Evolutionary conservation across 2,888 invertebrate genomes (phyloP), one percentile per base, ranked within the genome.

Genomic region (Hypena proboscidalis): DNA sequence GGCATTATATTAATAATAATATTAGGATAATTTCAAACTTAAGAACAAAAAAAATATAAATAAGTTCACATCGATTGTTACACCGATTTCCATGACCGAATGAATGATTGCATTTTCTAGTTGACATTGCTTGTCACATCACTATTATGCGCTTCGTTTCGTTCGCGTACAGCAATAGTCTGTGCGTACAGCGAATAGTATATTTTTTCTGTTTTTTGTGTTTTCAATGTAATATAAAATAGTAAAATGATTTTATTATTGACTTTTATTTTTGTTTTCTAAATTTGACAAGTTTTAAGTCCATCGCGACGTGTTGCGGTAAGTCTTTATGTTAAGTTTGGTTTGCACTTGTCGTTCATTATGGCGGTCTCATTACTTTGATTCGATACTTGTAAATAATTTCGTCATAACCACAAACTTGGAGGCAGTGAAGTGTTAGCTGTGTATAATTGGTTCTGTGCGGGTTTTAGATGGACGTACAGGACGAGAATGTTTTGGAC

Each of bases 401-500:
- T 80, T 80, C 67, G 60, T 71, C 70, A 65, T 70, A 64, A 62
- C 67, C 58, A 64, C 49, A 57, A 56, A 51, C 43, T 32, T 36
- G 36, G 29, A n/a, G 22, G 31, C 6, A 22, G 40, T 39, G 38
- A 27, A 32, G 41, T 53, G 38, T 51, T 42, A 40, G 9, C 32
- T 15, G 47, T 22, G 26, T 49, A 26, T 33, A 40, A 49, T 54
- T 41, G 2, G 21, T 25, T 27, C 22, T 43, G 41, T 53, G 30
- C 42, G 29, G 62, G 42, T 81, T 85, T 58, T 82, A 90, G 90
- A 90, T 91, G 90, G 90, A 90, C 83, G 84, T 85, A 66, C 77
- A 81, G 58, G 92, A 92, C 67, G 92, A 91, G 59, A 85, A 77
- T 64, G 85, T 88, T 55, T 78, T 92, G 80, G 94, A 95, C 79